Percentiles rank a stretch among this genome's conserved stretches.
Evolutionary conservation across 2,797 vertebrate species (phyloP).

Genomic region (Squalus acanthias): DNA sequence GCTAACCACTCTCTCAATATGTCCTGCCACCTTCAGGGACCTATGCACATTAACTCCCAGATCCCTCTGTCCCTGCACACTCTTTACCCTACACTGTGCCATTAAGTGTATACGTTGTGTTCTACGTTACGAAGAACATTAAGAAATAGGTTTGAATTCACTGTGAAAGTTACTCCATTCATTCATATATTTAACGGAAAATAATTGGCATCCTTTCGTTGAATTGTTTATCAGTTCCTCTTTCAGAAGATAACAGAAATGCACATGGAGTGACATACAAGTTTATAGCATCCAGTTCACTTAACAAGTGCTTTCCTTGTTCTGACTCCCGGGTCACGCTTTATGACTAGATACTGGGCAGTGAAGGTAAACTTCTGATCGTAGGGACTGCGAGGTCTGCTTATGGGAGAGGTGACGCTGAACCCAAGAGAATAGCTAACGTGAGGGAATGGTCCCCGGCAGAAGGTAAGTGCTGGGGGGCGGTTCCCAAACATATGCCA

Average conservation of each 20-base stretch:
- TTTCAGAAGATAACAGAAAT: neutral
- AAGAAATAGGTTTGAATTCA: too few relatives aligned
- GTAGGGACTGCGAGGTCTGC: too few relatives aligned
- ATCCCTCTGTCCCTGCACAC: too few relatives aligned
- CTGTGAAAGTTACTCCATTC: too few relatives aligned
- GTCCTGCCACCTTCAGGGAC: too few relatives aligned
- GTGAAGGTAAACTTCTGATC: neutral
- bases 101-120: too few relatives aligned
- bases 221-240: neutral
- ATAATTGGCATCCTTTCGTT: too few relatives aligned
- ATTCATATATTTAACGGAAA: too few relatives aligned
- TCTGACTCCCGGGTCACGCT: neutral
- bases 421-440: neutral
- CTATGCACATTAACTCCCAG: too few relatives aligned
- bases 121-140: too few relatives aligned
- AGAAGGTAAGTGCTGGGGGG: neutral
- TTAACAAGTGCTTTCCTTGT: neutral
- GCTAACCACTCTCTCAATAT: too few relatives aligned
- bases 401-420: neutral
- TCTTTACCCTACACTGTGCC: too few relatives aligned
- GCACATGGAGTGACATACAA: neutral
- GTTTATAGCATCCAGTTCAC: neutral
- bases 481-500: neutral
- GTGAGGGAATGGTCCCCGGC: neutral
- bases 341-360: neutral